Percentiles rank a stretch among this genome's conserved stretches.
These are phyloP conservation scores for Drusus annulatus DNA, from an alignment of 1,140 invertebrate species.

Conservation along the genomic window DNA sequence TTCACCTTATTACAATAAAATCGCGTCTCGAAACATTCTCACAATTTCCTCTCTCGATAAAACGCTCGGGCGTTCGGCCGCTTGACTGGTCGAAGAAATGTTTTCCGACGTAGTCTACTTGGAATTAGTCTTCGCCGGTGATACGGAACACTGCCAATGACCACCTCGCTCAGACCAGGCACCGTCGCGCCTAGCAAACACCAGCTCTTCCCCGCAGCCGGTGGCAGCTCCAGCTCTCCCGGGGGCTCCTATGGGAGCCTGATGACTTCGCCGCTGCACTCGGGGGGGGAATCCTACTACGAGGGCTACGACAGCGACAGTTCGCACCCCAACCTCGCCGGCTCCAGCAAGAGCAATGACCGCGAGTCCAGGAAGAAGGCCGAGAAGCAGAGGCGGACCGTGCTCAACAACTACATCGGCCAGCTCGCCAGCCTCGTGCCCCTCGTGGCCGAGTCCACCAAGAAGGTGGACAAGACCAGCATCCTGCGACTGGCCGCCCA, in stretches of 20 bases:
- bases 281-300: constrained; percentile 9
- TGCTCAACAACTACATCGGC: constrained; percentile 89
- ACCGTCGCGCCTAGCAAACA: background rate
- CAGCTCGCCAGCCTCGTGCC: constrained; percentile 88
- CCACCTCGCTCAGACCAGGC: constrained; percentile 17
- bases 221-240: background rate
- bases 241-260: background rate
- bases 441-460: constrained; percentile 84
- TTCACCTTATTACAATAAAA: background rate
- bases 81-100: no score
- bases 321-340: constrained; percentile 2
- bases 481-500: constrained; percentile 88
- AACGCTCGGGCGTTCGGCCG: no score
- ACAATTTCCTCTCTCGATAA: no score
- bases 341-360: constrained; percentile 72
- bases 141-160: constrained; percentile 9
- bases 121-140: no score
- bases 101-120: no score
- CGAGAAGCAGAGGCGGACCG: constrained; percentile 92
- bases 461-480: constrained; percentile 92
- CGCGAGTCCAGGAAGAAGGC: constrained; percentile 86
- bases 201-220: background rate
- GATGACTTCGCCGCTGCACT: constrained; percentile 10
- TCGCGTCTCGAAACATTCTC: background rate
- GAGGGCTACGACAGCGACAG: constrained; percentile 34